Evolutionary conservation across 2,797 vertebrate species (phyloP).

Genomic region (Xyrichtys novacula): DNA sequence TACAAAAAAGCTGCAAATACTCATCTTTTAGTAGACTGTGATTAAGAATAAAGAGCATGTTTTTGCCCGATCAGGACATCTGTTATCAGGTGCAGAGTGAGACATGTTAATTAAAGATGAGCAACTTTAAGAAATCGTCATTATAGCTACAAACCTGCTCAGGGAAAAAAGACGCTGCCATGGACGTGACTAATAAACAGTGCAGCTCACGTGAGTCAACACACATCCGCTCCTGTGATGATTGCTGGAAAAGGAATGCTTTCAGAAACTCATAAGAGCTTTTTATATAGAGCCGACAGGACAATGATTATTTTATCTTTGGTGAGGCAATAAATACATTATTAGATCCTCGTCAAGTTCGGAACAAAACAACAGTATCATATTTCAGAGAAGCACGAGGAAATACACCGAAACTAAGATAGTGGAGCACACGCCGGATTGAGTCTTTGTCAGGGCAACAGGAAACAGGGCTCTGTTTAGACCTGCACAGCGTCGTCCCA

Average conservation of each 20-base stretch:
- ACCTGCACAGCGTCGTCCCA: neutral
- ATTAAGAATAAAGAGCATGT: conserved; percentile 2
- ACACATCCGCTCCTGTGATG: conserved; percentile 1
- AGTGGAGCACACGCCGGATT: neutral
- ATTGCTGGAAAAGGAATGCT: conserved; percentile 11
- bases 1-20: neutral
- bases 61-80: conserved; percentile 17
- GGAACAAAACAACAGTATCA: neutral
- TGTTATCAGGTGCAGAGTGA: conserved; percentile 4
- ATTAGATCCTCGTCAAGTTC: neutral
- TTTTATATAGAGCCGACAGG: neutral
- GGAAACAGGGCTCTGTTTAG: neutral
- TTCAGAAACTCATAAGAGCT: neutral
- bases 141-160: conserved; percentile 5
- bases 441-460: neutral
- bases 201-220: conserved; percentile 34
- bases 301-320: neutral
- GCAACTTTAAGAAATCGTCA: neutral
- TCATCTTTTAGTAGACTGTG: neutral
- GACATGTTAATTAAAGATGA: conserved; percentile 27
- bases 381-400: neutral
- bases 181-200: conserved; percentile 28
- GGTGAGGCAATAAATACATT: neutral
- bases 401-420: neutral
- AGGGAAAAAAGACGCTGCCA: neutral